Percentiles rank a stretch among this genome's conserved stretches.
phyloP scores from a whole-genome alignment of 2,888 invertebrate genomes.

The Mayetiola destructor region DNA sequence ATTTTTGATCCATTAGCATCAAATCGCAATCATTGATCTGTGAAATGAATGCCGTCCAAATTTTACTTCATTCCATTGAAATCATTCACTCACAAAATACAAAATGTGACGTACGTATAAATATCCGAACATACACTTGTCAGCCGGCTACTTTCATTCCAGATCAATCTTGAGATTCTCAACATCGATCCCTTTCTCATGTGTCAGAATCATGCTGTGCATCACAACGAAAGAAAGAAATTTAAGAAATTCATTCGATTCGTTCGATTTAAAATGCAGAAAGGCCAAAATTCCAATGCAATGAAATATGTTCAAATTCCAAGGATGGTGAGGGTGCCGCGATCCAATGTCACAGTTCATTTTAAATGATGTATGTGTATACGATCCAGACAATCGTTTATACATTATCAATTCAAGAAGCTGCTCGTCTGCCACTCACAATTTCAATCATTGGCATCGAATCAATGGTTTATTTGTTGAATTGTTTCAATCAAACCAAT shows the following conservation, averaged over 20 bases:
- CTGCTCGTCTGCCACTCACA: not conserved
- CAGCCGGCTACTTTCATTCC: not conserved
- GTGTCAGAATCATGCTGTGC: slow-evolving; percentile 3
- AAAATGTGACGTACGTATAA: no score
- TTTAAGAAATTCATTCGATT: no score
- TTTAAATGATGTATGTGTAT: not conserved
- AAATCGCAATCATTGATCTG: no score
- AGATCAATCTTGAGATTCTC: no score
- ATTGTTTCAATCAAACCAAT: not conserved
- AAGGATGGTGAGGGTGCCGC: slow-evolving; percentile 10
- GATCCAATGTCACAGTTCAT: slow-evolving; percentile 3
- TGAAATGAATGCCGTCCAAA: no score
- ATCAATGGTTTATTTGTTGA: no score
- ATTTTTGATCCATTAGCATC: no score
- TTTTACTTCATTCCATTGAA: not conserved
- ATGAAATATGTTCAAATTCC: not conserved
- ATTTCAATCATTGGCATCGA: not conserved
- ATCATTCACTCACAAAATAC: no score
- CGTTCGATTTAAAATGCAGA: not conserved
- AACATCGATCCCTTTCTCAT: not conserved
- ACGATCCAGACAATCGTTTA: not conserved
- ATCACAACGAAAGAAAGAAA: no score
- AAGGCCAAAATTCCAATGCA: not conserved
- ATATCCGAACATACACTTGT: no score
- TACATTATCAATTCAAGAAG: slow-evolving; percentile 5